phyloP scores from a whole-genome alignment of 64 coral and sea anemone genomes.

The Stichodactyla mertensii region DNA sequence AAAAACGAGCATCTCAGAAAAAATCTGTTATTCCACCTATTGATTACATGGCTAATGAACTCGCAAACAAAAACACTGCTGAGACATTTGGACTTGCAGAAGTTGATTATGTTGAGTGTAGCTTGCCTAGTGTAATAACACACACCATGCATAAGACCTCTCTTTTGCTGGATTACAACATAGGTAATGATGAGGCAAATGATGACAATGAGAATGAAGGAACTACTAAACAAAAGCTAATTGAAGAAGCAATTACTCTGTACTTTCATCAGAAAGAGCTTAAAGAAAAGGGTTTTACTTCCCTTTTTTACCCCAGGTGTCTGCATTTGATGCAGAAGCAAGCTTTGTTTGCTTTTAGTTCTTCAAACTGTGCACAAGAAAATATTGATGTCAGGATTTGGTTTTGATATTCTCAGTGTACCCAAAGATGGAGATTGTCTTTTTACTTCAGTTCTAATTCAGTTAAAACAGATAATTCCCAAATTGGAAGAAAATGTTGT shows the following conservation, averaged over 20 bases:
- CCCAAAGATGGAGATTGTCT: slow-evolving; percentile 44
- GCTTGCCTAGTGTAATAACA: too few relatives aligned
- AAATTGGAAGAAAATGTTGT: not conserved
- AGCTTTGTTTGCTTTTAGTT: slow-evolving; percentile 4
- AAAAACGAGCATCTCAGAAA: slow-evolving; percentile 3
- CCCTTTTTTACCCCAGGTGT: too few relatives aligned
- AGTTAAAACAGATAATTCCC: slow-evolving; percentile 10
- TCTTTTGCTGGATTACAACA: too few relatives aligned
- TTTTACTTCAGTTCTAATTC: slow-evolving; percentile 19
- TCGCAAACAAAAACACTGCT: too few relatives aligned
- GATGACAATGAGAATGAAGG: not conserved
- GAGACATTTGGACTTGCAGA: too few relatives aligned
- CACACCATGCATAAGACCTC: too few relatives aligned
- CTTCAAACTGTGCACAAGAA: not conserved
- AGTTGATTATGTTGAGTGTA: too few relatives aligned
- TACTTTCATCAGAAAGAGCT: not conserved
- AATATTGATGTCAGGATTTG: slow-evolving; percentile 21
- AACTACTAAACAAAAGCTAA: not conserved
- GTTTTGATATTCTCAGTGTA: slow-evolving; percentile 22
- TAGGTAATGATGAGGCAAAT: not conserved
- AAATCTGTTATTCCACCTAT: too few relatives aligned
- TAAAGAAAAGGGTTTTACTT: too few relatives aligned
- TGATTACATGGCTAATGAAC: too few relatives aligned
- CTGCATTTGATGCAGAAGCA: slow-evolving; percentile 30
- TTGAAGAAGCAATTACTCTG: not conserved